Base-by-base conservation (phyloP, 2,888 invertebrate genomes). In the Chorisops tibialis region DNA sequence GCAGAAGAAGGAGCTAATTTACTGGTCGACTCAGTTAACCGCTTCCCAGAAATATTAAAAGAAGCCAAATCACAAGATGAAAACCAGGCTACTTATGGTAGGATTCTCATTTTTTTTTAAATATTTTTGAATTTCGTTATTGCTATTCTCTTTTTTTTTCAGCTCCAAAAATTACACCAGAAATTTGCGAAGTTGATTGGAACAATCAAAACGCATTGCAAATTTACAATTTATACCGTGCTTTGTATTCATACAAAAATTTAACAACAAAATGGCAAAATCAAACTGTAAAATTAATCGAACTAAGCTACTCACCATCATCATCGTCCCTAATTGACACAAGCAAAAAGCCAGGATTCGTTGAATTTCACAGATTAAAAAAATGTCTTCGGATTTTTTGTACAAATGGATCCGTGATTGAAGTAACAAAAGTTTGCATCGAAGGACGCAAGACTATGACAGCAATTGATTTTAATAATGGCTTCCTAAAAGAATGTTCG, bases 391-490 rank as follows among this genome's bases (percentile, higher is more conserved):
- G 82, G 72, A 82, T 92, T 35, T 79, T 82, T 60, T 93, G 93
- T 79, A 82, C 81, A 67, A 83, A 86, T 70, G 80, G 80, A 56
- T 81, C 79, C 67, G 87, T 83, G 79, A 77, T 93, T 63, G 83
- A 84, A 74, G 83, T 91, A 62, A 79, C 79, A 67, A 81, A 82
- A 68, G 68, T 93, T 61, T 82, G 85, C 70, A 75, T 93, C 63
- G 80, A 85, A 67, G 86, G 87, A 9, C 87, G 84, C 74, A 87
- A 83, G 74, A 79, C 83, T 69, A 91, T 95, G 84, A 83, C 81
- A 52, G 90, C 93, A 3, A 71, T 78, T 69, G 92, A 93, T 73
- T 96, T 96, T 80, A 86, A 86, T 76, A 93, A 93, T 81, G 95
- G 95, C 7, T 95, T 87, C 76, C 78, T 94, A 30, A 85, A 83